These are phyloP conservation scores for Dromiciops gliroides DNA, from an alignment of 2,113 vertebrate species.

Conservation along the genomic window DNA sequence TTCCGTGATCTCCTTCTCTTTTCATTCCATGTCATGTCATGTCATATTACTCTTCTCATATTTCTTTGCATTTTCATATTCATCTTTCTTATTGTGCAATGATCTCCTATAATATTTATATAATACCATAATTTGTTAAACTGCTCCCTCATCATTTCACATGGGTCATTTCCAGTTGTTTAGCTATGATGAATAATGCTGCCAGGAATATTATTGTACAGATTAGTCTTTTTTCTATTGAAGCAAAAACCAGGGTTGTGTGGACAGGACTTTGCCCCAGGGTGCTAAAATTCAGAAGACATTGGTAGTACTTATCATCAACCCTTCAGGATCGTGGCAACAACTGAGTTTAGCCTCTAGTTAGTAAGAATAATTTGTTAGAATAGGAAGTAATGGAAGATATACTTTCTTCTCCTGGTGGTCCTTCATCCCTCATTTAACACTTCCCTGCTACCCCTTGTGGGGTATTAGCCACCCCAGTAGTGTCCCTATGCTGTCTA, in stretches of 20 bases:
- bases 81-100: not conserved
- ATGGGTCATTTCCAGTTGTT: not conserved
- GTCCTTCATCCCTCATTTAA: not conserved
- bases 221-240: not conserved
- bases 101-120: not conserved
- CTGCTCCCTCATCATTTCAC: not conserved
- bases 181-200: not conserved
- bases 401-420: not conserved
- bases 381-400: not conserved
- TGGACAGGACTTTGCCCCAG: not conserved
- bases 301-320: not conserved
- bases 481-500: not conserved
- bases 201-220: not conserved
- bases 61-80: not conserved
- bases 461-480: not conserved
- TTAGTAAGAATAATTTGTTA: not conserved
- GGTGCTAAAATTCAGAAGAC: not conserved
- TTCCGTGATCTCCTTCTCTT: not conserved
- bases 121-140: not conserved
- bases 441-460: not conserved
- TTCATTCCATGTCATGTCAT: not conserved
- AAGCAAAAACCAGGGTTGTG: not conserved
- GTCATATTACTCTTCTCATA: not conserved
- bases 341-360: not conserved
- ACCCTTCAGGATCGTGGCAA: not conserved